A percentile compares a stretch with the other conserved stretches of the same genome.
These are phyloP conservation scores for Pinna nobilis DNA, from an alignment of 1,140 invertebrate genomes.

Conservation along the genomic window DNA sequence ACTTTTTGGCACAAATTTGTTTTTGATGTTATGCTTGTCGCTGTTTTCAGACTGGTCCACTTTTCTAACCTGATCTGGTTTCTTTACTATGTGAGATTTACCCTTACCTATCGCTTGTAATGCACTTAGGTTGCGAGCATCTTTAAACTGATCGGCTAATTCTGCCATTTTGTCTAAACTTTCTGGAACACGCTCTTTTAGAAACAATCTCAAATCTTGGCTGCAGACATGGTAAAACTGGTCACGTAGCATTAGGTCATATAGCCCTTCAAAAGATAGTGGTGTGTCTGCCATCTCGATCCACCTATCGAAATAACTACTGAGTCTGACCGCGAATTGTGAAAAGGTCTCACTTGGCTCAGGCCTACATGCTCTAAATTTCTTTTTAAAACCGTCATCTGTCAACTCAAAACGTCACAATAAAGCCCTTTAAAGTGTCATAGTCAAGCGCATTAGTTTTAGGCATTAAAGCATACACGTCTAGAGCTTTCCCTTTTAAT, in stretches of 20 bases:
- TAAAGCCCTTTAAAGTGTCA: constrained; percentile 7
- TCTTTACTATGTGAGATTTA: no score
- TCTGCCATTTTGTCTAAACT: constrained; percentile 9
- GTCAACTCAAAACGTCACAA: constrained; percentile 10
- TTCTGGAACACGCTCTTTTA: constrained; percentile 14
- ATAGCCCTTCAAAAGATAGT: not conserved
- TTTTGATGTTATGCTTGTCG: no score
- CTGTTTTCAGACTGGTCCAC: no score
- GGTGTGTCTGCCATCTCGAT: constrained; percentile 1
- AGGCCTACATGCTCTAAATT: constrained; percentile 20
- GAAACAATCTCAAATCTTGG: constrained; percentile 5
- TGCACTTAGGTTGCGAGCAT: no score
- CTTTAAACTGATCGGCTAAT: constrained; percentile 25
- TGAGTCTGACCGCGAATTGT: constrained; percentile 18
- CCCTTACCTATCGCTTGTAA: no score
- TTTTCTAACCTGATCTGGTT: no score
- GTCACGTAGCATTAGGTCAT: constrained; percentile 19
- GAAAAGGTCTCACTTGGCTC: constrained; percentile 18
- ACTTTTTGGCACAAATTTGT: no score
- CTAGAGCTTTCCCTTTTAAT: constrained; percentile 14
- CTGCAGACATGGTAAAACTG: constrained; percentile 9
- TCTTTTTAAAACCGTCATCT: constrained; percentile 12
- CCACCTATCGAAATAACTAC: constrained; percentile 19
- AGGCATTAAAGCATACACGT: constrained; percentile 5
- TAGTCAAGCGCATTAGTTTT: constrained; percentile 2